Conservation (phyloP, 2,888 invertebrate species). For the Hypomecis punctinalis region DNA sequence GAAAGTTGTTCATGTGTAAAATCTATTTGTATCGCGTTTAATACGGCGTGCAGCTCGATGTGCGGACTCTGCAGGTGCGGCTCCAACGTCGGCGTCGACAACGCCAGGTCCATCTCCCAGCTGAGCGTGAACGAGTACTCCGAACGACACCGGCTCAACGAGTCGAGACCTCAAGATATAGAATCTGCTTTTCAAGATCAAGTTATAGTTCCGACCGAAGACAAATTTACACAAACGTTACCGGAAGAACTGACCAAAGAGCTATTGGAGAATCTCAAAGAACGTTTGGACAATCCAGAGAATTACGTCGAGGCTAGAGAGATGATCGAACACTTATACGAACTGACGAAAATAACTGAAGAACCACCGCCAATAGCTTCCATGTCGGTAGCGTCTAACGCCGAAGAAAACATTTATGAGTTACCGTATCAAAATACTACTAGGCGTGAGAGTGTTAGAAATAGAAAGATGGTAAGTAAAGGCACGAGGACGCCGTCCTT, state of each 20-base stretch:
- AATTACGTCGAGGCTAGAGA: constrained; percentile 90
- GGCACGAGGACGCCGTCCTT: constrained; percentile 86
- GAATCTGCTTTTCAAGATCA: constrained; percentile 65
- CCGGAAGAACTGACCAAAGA: constrained; percentile 91
- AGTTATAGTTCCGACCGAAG: constrained; percentile 70
- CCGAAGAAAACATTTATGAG: constrained; percentile 87
- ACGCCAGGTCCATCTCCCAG: constrained; percentile 86
- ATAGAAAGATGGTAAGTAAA: constrained; percentile 79
- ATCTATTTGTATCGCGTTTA: constrained; percentile 70
- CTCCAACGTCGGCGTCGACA: constrained; percentile 79
- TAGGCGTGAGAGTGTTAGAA: constrained; percentile 69
- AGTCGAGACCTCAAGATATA: constrained; percentile 79
- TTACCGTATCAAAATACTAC: constrained; percentile 81
- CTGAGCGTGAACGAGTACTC: constrained; percentile 87
- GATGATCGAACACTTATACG: constrained; percentile 91
- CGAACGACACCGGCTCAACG: constrained; percentile 85
- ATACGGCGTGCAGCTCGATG: constrained; percentile 65
- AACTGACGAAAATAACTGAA: constrained; percentile 88
- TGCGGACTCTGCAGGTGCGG: constrained; percentile 74
- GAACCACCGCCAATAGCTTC: constrained; percentile 81
- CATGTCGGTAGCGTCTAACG: constrained; percentile 65
- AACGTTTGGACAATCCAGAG: constrained; percentile 89
- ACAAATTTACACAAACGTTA: constrained; percentile 89
- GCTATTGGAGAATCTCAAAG: constrained; percentile 87
- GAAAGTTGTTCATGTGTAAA: constrained; percentile 81